Evolutionary conservation across 2,888 invertebrate genomes (phyloP), one percentile per base, ranked within the genome.

Genomic region (Sturmia bella): DNA sequence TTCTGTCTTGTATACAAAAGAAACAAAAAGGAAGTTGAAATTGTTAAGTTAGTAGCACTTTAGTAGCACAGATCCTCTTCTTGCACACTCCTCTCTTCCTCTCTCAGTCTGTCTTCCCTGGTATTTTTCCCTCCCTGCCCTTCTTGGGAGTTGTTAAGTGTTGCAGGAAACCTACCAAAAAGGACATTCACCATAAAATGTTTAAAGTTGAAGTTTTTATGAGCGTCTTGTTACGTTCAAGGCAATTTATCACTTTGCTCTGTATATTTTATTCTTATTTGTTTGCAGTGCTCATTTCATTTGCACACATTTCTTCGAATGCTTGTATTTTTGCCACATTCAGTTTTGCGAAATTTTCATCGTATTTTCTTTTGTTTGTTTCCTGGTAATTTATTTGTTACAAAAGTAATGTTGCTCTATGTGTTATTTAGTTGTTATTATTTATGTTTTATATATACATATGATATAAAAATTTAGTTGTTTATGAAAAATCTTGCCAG

Each of bases 171-270:
- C 45, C 39, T 63, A 48, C 48, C 32, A 59, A 61, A 75, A 80
- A 83, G 79, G 83, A 83, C 83, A 81, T 80, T 54, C 84, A 80
- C 78, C 84, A 79, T 69, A 72, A 84, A 85, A 75, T 82, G 63
- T 73, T 74, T 66, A 52, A 61, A 57, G 73, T 84, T 85, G 84
- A 84, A 84, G 84, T 85, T 86, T 86, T 86, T 86, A 86, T 86
- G 86, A 85, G 85, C 84, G 85, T 84, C 86, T 85, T 85, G 85
- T 84, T 83, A 83, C 84, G 82, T 83, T 84, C 84, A 85, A 76
- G 78, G 82, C 85, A 86, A 86, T 86, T 86, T 85, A 86, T 86
- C 85, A 86, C 85, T 84, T 19, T 32, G 41, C 21, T n/a, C n/a
- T 54, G 24, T 43, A 45, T 50, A 41, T 39, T 73, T 52, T 76